Evolutionary conservation across 2,888 invertebrate species (phyloP), one percentile per base, ranked within the genome.

Genomic region (Torymus tubicola): DNA sequence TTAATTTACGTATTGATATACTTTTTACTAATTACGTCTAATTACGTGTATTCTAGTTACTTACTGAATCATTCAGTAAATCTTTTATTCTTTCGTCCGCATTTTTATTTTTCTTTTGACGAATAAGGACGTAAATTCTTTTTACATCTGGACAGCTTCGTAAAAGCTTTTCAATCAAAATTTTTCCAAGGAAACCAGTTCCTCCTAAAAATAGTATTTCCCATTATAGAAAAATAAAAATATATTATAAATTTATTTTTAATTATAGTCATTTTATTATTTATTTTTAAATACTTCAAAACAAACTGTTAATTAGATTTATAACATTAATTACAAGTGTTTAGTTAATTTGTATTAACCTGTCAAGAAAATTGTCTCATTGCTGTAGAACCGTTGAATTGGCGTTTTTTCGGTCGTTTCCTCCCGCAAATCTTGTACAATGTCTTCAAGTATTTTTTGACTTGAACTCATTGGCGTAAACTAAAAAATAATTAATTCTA

Each of bases 141-240:
- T 92, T 90, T 0, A 94, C 87, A 18, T 92, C 91, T 0, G 92
- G 91, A 52, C 94, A 94, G 14, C 92, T 91, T 31, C 94, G 91
- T 16, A 94, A 89, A 57, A 94, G 87, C 87, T 94, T 94, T 85
- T 94, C 94, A 58, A 93, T 88, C 10, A 94, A 87, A 2, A 94
- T 88, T 85, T 92, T 92, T 4, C 93, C 93, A 74, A 93, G 85
- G 85, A 93, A 93, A 42, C 94, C 89, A 3, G 88, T 88, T 11
- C 88, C 87, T 31, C 89, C 94, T 89, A 64, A 18, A 70, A 61
- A 31, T 13, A 57, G 10, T n/a, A 42, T 53, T 42, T 67, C 42
- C n/a, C 21, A 16, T 3, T 18, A 58, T 70, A 11, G 2, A 18
- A 1, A 18, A 21, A 16, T 18, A 65, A 67, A 65, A 55, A 13